A percentile compares a stretch with the other conserved stretches of the same genome.
Conservation (phyloP, 2,797 vertebrate species). For the Alca torda region DNA sequence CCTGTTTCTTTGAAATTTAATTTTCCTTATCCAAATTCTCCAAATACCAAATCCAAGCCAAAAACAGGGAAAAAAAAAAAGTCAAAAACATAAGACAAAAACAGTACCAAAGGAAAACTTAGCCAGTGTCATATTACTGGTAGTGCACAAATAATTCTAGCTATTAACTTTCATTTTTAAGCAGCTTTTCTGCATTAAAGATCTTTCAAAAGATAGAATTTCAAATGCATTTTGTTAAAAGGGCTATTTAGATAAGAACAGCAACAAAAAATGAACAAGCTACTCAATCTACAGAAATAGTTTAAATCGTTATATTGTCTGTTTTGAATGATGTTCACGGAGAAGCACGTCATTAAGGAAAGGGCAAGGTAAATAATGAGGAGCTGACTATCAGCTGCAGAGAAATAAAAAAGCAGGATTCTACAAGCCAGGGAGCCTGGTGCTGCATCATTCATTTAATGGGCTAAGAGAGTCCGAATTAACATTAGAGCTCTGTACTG, state of each 20-base stretch:
- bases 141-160: not conserved
- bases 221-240: not conserved
- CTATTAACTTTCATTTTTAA: not conserved
- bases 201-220: not conserved
- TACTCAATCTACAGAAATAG: not conserved
- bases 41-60: not conserved
- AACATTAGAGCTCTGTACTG: not conserved
- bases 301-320: not conserved
- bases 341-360: conserved; percentile 30
- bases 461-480: conserved; percentile 14
- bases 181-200: not conserved
- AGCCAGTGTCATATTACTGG: not conserved
- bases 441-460: conserved; percentile 2
- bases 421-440: not conserved
- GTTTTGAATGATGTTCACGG: not conserved
- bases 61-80: not conserved
- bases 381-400: not conserved
- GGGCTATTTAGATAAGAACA: not conserved
- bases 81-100: not conserved
- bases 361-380: conserved; percentile 54
- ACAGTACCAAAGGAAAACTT: not conserved
- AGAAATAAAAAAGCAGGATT: not conserved
- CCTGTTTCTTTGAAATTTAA: not conserved
- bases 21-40: not conserved
- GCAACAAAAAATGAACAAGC: not conserved